Conservation (phyloP, 2,888 invertebrate species). For the Sturmia bella region DNA sequence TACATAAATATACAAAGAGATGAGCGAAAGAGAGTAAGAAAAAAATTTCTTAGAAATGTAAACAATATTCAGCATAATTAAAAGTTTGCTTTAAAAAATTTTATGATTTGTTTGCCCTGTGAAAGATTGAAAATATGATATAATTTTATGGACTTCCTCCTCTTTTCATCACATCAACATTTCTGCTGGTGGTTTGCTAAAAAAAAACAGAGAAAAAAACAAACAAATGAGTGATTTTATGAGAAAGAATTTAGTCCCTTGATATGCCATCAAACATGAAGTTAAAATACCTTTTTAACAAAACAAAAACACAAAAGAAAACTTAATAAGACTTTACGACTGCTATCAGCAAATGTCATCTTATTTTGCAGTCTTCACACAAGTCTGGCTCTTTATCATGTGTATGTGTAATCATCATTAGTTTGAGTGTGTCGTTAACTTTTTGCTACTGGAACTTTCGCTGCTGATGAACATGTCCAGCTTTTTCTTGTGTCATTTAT, state of each 20-base stretch:
- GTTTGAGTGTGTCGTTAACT: neutral
- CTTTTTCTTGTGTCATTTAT: constrained; percentile 15
- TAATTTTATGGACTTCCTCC: constrained; percentile 40
- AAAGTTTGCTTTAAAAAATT: constrained; percentile 25
- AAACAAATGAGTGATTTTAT: constrained; percentile 18
- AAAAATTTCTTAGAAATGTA: constrained; percentile 42
- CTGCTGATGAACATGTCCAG: constrained; percentile 44
- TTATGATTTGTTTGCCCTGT: neutral
- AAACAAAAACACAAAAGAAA: no score
- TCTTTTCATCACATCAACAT: constrained; percentile 3
- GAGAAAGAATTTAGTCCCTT: constrained; percentile 22
- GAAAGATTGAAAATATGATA: constrained; percentile 9
- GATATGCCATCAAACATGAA: constrained; percentile 9
- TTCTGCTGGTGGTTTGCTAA: neutral
- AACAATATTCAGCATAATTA: constrained; percentile 34
- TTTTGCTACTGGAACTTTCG: constrained; percentile 22
- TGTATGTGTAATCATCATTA: neutral
- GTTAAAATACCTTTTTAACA: constrained; percentile 3
- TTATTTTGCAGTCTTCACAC: constrained; percentile 24
- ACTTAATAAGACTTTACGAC: neutral
- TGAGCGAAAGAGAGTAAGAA: neutral
- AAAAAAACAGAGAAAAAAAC: no score
- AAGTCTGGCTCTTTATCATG: constrained; percentile 4
- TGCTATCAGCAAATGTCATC: constrained; percentile 43
- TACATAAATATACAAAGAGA: constrained; percentile 16